phyloP scores from a whole-genome alignment of 2,888 invertebrate genomes.

The Bombyx huttoni region DNA sequence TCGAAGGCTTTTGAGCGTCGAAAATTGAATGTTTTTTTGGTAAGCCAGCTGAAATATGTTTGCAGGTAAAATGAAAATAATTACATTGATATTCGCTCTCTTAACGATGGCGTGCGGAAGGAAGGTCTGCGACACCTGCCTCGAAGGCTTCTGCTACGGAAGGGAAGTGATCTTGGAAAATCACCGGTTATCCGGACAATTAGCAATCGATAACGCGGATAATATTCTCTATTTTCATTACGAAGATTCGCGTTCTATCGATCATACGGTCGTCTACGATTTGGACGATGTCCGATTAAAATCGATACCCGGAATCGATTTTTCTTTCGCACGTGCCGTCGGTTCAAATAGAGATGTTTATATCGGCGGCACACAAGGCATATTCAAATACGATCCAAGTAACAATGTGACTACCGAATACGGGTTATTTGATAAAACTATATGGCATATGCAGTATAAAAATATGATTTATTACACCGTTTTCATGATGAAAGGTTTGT shows the following conservation, averaged over 20 bases:
- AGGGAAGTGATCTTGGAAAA: slow-evolving; percentile 29
- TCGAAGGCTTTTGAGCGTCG: no score
- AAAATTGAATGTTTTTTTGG: no score
- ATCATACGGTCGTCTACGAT: slow-evolving; percentile 38
- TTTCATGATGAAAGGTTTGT: slow-evolving; percentile 31
- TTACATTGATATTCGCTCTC: no score
- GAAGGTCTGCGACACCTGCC: slow-evolving; percentile 35
- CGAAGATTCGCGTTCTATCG: slow-evolving; percentile 19
- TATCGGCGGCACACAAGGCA: slow-evolving; percentile 34
- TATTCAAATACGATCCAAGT: slow-evolving; percentile 30
- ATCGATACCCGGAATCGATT: slow-evolving; percentile 27
- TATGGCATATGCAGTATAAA: slow-evolving; percentile 45
- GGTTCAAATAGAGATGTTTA: slow-evolving; percentile 39
- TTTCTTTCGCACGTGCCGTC: slow-evolving; percentile 42
- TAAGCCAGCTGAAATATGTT: no score
- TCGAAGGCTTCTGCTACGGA: slow-evolving; percentile 38
- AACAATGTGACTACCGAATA: slow-evolving; percentile 22
- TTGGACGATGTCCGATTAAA: slow-evolving; percentile 29
- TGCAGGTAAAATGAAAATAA: no score
- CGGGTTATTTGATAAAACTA: slow-evolving; percentile 32
- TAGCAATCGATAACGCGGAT: slow-evolving; percentile 37
- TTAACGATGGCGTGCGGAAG: no score
- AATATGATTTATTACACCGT: slow-evolving; percentile 35
- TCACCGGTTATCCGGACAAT: slow-evolving; percentile 36
- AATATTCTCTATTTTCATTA: slow-evolving; percentile 47